A percentile compares a stretch with the other conserved stretches of the same genome.
These are phyloP conservation scores for Drosophila biarmipes DNA, from an alignment of 1,140 invertebrate species.

Conservation along the genomic window DNA sequence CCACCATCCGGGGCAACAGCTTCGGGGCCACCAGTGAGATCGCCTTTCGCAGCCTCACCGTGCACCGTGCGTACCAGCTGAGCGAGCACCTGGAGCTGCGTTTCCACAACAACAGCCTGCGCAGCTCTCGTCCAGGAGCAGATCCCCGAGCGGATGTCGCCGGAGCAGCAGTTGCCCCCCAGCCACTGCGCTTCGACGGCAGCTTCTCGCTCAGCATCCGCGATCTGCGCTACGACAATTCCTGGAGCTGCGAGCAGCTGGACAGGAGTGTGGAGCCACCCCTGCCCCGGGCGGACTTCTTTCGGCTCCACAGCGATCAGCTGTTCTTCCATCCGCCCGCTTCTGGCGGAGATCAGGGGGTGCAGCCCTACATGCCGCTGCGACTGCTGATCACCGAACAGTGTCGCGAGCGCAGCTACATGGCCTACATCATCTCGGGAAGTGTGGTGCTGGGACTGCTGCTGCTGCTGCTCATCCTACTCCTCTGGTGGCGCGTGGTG, in stretches of 20 bases:
- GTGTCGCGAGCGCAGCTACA: slow-evolving; percentile 63
- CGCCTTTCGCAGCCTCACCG: slow-evolving; percentile 68
- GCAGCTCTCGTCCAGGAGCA: slow-evolving; percentile 23
- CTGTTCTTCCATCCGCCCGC: slow-evolving; percentile 41
- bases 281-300: slow-evolving; percentile 64
- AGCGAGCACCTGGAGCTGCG: slow-evolving; percentile 77
- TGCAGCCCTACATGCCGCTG: slow-evolving; percentile 21
- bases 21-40: slow-evolving; percentile 74
- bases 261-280: slow-evolving; percentile 62
- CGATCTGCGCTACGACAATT: slow-evolving; percentile 64
- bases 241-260: slow-evolving; percentile 64
- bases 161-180: slow-evolving; percentile 3
- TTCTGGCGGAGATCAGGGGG: neutral
- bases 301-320: slow-evolving; percentile 65
- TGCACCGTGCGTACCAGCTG: slow-evolving; percentile 70
- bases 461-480: slow-evolving; percentile 77
- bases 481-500: slow-evolving; percentile 69
- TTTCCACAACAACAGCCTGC: slow-evolving; percentile 76
- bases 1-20: slow-evolving; percentile 65
- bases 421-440: slow-evolving; percentile 68
- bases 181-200: slow-evolving; percentile 61
- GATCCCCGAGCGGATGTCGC: slow-evolving; percentile 6
- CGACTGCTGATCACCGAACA: slow-evolving; percentile 54
- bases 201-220: slow-evolving; percentile 67
- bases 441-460: slow-evolving; percentile 81